phyloP scores from a whole-genome alignment of 2,888 invertebrate species.

The Polymixis lichenea region DNA sequence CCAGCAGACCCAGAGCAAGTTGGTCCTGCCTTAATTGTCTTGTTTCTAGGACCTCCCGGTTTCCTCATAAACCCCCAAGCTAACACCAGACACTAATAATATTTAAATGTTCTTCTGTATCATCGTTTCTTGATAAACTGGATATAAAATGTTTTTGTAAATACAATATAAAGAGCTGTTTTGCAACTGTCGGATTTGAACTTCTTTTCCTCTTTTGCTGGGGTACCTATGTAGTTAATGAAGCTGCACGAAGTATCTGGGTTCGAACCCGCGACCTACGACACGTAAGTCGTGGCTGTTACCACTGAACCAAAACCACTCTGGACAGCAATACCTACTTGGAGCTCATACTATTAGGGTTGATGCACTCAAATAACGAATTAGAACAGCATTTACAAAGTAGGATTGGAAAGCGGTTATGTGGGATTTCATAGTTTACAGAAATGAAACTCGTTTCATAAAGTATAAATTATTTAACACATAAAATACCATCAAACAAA shows the following conservation, averaged over 20 bases:
- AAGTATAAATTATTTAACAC: not conserved
- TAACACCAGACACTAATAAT: not conserved
- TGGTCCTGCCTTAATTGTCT: not conserved
- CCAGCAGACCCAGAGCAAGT: no score
- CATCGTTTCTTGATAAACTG: not conserved
- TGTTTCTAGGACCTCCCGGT: not conserved
- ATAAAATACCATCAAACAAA: not conserved
- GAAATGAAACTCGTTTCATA: not conserved
- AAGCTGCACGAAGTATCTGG: not conserved
- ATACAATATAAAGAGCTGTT: not conserved
- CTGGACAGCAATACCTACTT: not conserved
- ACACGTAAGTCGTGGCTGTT: no score
- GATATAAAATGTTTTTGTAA: not conserved
- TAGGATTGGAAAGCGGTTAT: not conserved
- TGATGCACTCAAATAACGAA: not conserved
- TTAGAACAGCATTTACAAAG: not conserved
- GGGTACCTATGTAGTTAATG: not conserved
- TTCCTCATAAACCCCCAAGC: not conserved
- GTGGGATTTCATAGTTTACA: not conserved
- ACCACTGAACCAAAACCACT: not conserved
- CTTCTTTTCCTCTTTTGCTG: not conserved
- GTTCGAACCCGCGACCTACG: not conserved
- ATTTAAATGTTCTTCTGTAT: not conserved
- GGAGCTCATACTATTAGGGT: not conserved
- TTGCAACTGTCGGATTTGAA: not conserved